These are phyloP conservation scores for Meloe dianella DNA, from an alignment of 2,888 invertebrate genomes.

Conservation along the genomic window DNA sequence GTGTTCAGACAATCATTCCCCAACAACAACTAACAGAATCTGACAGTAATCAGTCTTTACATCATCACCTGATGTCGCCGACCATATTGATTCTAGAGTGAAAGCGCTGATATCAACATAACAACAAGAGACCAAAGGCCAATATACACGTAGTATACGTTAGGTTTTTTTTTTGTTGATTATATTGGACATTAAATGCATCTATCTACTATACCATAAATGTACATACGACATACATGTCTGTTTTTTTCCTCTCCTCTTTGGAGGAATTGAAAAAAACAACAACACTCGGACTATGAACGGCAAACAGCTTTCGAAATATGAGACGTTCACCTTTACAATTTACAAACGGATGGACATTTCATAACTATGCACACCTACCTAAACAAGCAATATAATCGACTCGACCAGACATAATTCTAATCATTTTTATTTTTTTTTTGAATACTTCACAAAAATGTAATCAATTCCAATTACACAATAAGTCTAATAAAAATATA, in stretches of 20 bases:
- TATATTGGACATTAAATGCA: background rate
- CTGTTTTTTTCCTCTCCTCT: background rate
- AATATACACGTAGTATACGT: background rate
- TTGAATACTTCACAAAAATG: background rate
- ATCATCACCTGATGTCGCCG: background rate
- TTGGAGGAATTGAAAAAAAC: background rate
- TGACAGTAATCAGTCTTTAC: background rate
- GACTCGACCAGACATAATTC: slow-evolving; percentile 1
- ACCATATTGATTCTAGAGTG: slow-evolving; percentile 6
- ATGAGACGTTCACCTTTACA: slow-evolving; percentile 25
- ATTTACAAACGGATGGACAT: slow-evolving; percentile 6
- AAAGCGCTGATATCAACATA: slow-evolving; percentile 4
- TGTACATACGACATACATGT: background rate
- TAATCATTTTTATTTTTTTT: background rate
- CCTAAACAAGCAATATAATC: background rate
- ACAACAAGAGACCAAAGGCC: background rate
- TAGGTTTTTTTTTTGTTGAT: no score
- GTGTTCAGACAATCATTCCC: background rate
- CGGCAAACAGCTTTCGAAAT: slow-evolving; percentile 23
- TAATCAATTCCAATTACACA: background rate
- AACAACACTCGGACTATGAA: background rate
- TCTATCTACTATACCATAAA: slow-evolving; percentile 1
- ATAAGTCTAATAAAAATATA: background rate
- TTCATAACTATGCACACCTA: background rate
- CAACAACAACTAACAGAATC: background rate